Percentiles rank a stretch among this genome's conserved stretches.
These are phyloP conservation scores for Zosterops hypoxanthus DNA, from an alignment of 2,113 vertebrate species.

Conservation along the genomic window DNA sequence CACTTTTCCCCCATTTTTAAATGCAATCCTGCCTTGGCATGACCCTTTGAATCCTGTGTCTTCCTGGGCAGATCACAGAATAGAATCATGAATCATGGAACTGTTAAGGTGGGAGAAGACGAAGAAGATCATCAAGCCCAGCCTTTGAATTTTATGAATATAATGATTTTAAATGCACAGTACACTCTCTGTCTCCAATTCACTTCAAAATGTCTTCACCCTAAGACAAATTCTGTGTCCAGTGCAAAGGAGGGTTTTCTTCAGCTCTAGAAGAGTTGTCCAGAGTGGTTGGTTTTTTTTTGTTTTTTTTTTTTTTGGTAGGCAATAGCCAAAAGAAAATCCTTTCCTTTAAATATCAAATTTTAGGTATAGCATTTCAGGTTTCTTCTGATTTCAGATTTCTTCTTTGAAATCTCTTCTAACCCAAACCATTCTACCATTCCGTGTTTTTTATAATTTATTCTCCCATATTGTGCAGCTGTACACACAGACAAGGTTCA, in stretches of 20 bases:
- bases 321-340: not conserved
- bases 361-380: not conserved
- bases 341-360: not conserved
- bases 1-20: not conserved
- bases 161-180: not conserved
- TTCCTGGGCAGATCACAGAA: not conserved
- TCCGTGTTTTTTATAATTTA: not conserved
- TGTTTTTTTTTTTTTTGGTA: not conserved
- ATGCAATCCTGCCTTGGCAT: not conserved
- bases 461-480: not conserved
- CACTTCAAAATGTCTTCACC: not conserved
- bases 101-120: not conserved
- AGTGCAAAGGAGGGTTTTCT: not conserved
- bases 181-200: not conserved
- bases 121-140: not conserved
- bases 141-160: not conserved
- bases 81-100: not conserved
- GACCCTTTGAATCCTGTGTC: not conserved
- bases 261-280: not conserved
- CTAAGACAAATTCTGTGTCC: not conserved
- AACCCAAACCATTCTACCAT: rapidly evolving
- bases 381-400: not conserved
- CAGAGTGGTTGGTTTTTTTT: not conserved
- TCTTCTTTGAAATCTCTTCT: not conserved
- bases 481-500: not conserved